phyloP scores from a whole-genome alignment of 2,113 vertebrate genomes.

The Pelmatolapia mariae region DNA sequence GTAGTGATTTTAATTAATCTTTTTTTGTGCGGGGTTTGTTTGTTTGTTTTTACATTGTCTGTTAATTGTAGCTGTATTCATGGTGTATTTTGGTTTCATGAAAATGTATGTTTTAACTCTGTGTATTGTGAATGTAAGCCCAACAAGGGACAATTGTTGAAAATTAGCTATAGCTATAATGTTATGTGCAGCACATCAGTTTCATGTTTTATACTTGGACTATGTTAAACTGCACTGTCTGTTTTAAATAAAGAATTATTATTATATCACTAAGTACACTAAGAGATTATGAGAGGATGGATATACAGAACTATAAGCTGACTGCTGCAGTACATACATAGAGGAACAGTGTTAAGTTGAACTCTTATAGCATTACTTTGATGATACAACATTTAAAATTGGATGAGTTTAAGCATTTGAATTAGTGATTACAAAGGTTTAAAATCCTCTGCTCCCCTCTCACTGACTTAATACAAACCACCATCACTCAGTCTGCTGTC shows the following conservation, averaged over 20 bases:
- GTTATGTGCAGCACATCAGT: not conserved
- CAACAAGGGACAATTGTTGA: not conserved
- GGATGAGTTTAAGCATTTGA: accelerated
- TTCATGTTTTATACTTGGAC: not conserved
- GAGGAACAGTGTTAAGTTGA: not conserved
- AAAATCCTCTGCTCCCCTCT: not conserved
- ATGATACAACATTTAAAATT: not conserved
- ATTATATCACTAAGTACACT: not conserved
- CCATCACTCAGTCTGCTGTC: not conserved
- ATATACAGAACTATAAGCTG: not conserved
- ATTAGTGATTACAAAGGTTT: not conserved
- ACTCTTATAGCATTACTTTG: not conserved
- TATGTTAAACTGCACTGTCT: not conserved
- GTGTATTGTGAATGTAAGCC: not conserved
- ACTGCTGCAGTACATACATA: not conserved
- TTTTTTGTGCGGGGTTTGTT: not conserved
- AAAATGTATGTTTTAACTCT: not conserved
- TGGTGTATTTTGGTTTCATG: not conserved
- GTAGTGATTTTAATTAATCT: not conserved
- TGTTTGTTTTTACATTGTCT: not conserved
- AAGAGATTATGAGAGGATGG: not conserved
- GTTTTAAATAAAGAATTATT: not conserved
- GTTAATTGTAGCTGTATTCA: not conserved
- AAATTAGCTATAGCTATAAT: not conserved
- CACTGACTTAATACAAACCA: not conserved